Conservation (phyloP, 2,888 invertebrate species). For the Harmothoe impar region DNA sequence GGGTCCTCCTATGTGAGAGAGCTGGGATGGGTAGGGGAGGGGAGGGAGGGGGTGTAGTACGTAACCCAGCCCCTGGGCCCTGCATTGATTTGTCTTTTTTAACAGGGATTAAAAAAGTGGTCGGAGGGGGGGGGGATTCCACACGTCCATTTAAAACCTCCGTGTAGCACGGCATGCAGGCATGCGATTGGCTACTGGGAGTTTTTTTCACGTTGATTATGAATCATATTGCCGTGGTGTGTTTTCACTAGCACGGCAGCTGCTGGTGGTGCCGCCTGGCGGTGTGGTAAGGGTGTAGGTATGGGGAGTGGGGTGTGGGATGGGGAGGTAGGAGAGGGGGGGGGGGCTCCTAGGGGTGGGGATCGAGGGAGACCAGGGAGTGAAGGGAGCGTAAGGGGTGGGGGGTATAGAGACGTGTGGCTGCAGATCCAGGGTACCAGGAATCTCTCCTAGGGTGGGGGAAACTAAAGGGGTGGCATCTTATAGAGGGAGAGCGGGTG, state of each 20-base stretch:
- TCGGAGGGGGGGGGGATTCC: not conserved
- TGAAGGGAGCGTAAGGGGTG: not conserved
- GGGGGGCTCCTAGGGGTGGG: not conserved
- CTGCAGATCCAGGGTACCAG: not conserved
- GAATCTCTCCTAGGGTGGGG: not conserved
- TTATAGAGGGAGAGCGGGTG: not conserved
- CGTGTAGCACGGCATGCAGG: not conserved
- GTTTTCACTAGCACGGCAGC: not conserved
- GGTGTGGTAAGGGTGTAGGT: not conserved
- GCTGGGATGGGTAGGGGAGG: too few species aligned
- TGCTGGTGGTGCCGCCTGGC: not conserved
- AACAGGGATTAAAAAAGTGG: not conserved
- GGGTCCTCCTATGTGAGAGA: not conserved
- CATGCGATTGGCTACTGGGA: not conserved
- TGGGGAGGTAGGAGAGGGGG: not conserved
- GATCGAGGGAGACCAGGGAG: slow-evolving; percentile 11
- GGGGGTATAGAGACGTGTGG: not conserved
- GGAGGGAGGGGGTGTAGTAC: not conserved
- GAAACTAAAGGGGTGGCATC: not conserved
- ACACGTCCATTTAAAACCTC: slow-evolving; percentile 15
- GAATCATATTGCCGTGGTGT: not conserved
- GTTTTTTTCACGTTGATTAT: slow-evolving; percentile 6
- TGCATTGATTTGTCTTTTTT: slow-evolving; percentile 15
- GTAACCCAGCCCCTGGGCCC: not conserved
- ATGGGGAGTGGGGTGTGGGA: not conserved